phyloP scores from a whole-genome alignment of 2,797 vertebrate genomes.

The Sebastes trivittatus region DNA sequence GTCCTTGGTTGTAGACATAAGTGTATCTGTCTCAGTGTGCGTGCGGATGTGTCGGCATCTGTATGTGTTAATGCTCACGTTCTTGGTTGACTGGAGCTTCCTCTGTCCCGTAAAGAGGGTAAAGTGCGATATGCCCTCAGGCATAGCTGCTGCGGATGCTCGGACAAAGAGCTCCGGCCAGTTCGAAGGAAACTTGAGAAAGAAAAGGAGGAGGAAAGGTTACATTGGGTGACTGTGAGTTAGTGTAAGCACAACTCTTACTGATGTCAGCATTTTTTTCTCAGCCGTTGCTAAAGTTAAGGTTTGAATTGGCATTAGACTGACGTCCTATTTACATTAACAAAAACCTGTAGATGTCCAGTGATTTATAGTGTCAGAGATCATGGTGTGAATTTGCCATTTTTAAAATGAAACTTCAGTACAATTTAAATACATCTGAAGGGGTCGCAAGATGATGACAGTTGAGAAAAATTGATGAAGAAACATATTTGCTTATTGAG shows the following conservation, averaged over 20 bases:
- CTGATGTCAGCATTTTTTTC: not conserved
- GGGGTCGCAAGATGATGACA: not conserved
- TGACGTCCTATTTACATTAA: not conserved
- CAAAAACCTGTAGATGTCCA: not conserved
- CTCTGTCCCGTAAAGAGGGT: not conserved
- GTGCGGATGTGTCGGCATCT: not conserved
- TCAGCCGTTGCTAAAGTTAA: not conserved
- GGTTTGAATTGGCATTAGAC: not conserved
- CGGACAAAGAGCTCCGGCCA: slow-evolving; percentile 1
- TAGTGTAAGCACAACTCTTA: not conserved
- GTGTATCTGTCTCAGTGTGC: slow-evolving; percentile 19
- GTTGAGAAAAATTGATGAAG: not conserved
- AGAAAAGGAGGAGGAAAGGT: not conserved
- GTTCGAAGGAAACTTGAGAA: not conserved
- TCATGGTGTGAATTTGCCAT: not conserved
- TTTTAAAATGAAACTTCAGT: not conserved
- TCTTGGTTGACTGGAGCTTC: slow-evolving; percentile 11
- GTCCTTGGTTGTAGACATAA: slow-evolving; percentile 1
- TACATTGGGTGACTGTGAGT: not conserved
- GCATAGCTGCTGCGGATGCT: not conserved
- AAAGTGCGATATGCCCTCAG: slow-evolving; percentile 16
- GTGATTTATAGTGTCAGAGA: not conserved
- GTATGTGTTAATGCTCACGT: not conserved
- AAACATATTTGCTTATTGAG: not conserved
- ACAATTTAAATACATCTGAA: not conserved